Evolutionary conservation across 2,888 invertebrate species (phyloP), one percentile per base, ranked within the genome.

Genomic region (Schizotus pectinicornis): DNA sequence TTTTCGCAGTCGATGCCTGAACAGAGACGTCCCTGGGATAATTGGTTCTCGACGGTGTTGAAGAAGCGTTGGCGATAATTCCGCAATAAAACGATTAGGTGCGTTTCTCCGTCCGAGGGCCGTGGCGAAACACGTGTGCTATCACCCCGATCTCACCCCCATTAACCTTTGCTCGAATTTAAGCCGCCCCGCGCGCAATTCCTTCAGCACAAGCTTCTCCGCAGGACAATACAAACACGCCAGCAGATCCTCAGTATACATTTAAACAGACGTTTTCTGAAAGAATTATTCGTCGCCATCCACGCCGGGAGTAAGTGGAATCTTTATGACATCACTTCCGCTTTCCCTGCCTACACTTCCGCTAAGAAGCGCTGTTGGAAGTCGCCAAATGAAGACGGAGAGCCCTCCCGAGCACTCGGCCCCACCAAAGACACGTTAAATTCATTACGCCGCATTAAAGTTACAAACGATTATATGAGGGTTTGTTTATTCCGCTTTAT

Each of bases 361-460:
- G 65, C 57, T 59, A 61, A 61, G 56, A 60, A 65, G 54, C 65
- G 58, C 59, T 56, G 59, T 55, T 59, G 58, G 64, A 62, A 65
- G 64, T 64, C 63, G 59, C 69, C 65, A 70, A 71, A 72, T 72
- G 67, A 72, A 72, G 71, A 72, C 65, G 67, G 64, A 71, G 61
- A 58, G 63, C 66, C 62, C 66, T 67, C 69, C 42, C 35, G 70
- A 67, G 67, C 64, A 63, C 59, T 62, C 41, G 55, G 55, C 59
- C 50, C 50, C 62, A 61, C 66, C 62, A 63, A 67, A 67, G 68
- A 64, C 64, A 65, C 66, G 64, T 66, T 69, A 71, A 71, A 72
- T 72, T 72, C 70, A 71, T 72, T 71, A 70, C 59, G 53, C 47
- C 53, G 58, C 63, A 66, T 70, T 70, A 67, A 64, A 67, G 67